Conservation (phyloP, 1,140 invertebrate genomes). For the Drosophila varians region DNA sequence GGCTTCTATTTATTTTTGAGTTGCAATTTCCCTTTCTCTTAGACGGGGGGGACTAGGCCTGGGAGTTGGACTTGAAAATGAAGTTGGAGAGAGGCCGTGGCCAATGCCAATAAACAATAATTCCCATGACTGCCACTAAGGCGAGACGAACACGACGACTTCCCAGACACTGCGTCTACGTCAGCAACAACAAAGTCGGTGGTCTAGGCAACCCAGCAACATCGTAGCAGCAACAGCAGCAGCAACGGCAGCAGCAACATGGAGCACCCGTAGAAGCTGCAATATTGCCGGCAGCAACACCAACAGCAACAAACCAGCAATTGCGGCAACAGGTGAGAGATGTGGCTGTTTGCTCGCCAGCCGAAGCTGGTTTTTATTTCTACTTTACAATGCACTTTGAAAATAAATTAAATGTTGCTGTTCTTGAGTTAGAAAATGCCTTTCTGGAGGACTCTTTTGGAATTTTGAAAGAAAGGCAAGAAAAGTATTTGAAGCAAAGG, state of each 20-base stretch:
- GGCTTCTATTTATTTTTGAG: neutral
- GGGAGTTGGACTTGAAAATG: neutral
- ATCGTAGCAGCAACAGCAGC: conserved; percentile 22
- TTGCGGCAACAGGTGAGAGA: conserved; percentile 64
- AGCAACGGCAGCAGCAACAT: conserved; percentile 33
- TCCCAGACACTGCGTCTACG: conserved; percentile 74
- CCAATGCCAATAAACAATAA: conserved; percentile 81
- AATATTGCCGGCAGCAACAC: conserved; percentile 30
- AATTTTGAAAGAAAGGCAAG: too few species aligned
- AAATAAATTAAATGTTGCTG: neutral
- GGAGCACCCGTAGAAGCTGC: conserved; percentile 34
- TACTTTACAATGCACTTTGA: conserved; percentile 14
- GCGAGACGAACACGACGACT: conserved; percentile 70
- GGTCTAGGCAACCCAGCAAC: conserved; percentile 39
- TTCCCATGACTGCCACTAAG: conserved; percentile 79
- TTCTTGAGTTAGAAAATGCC: too few species aligned
- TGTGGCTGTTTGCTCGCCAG: conserved; percentile 54
- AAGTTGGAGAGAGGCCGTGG: conserved; percentile 49
- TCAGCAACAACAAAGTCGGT: conserved; percentile 30
- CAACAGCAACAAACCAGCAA: conserved; percentile 12
- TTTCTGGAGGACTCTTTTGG: too few species aligned
- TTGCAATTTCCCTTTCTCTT: conserved; percentile 29
- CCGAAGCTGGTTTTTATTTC: conserved; percentile 71
- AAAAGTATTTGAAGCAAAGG: too few species aligned
- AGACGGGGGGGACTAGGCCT: neutral